Conservation (phyloP, 2,797 vertebrate genomes). For the Setipinna tenuifilis region DNA sequence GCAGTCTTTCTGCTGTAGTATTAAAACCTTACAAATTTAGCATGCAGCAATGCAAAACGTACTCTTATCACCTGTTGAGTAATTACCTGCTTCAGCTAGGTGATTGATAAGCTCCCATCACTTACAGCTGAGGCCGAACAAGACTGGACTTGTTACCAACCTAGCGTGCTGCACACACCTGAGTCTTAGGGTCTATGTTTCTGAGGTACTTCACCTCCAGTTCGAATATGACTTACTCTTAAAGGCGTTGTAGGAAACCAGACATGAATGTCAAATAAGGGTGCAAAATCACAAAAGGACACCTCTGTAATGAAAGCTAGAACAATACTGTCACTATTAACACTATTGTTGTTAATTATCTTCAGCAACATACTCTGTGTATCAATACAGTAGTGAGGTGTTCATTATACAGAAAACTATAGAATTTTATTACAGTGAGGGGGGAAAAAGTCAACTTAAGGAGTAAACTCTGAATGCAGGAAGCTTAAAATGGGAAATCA, state of each 20-base stretch:
- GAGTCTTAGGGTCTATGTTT: not conserved
- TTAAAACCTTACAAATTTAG: not conserved
- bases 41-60: constrained; percentile 6
- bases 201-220: not conserved
- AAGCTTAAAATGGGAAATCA: not conserved
- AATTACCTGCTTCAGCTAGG: not conserved
- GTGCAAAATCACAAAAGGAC: not conserved
- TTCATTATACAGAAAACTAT: no score
- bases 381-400: no score
- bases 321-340: not conserved
- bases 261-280: not conserved
- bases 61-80: not conserved
- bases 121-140: not conserved
- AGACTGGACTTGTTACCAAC: not conserved
- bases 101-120: not conserved
- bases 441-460: not conserved
- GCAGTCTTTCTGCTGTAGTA: not conserved
- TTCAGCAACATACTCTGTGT: not conserved
- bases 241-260: not conserved
- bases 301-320: not conserved
- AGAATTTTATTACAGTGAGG: no score
- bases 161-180: no score
- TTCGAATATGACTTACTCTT: not conserved
- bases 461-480: not conserved
- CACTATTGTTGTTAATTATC: not conserved